Base-by-base conservation (phyloP, 2,888 invertebrate species). In the Horisme vitalbata region DNA sequence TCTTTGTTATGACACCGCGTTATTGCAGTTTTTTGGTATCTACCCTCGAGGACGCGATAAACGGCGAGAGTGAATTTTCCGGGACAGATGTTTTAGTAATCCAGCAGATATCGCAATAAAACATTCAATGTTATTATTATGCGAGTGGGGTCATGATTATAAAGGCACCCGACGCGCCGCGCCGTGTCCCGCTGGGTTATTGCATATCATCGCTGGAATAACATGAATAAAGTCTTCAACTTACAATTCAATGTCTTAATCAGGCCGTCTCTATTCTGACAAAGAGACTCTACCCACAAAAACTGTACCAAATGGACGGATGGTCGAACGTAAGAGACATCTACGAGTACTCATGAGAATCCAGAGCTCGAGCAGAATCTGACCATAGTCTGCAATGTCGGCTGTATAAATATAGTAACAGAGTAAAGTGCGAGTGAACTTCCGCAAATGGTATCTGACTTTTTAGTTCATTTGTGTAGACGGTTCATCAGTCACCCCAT, bases 1-100 rank as follows among this genome's bases (percentile, higher is more conserved):
- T 84, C 88, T 86, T 79, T 88, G 88, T 88, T 88, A 88, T 88
- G 87, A 87, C 86, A 85, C 82, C 82, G 75, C 81, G 83, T 83
- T 88, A 87, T 86, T 88, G 89, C 88, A 87, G 79, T 85, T 86
- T 86, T 86, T 87, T 85, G 79, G 75, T 79, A 82, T 83, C 85
- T 84, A 77, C 86, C 85, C 84, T 81, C 80, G 68, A 78, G 75
- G 68, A 67, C 64, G 70, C 83, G 79, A 80, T 81, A 80, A 82
- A 78, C 73, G 78, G 77, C 71, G 76, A 84, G 83, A 85, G 87
- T 82, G 84, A 86, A 88, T 87, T 87, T 87, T 86, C 88, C 85
- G 85, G 78, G 83, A 86, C 88, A 88, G 88, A 88, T 88, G 88
- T 86, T 86, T 82, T 80, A 82, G 86, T 79, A 79, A 82, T 82